Conservation (phyloP, 2,113 vertebrate genomes). For the Daubentonia madagascariensis region DNA sequence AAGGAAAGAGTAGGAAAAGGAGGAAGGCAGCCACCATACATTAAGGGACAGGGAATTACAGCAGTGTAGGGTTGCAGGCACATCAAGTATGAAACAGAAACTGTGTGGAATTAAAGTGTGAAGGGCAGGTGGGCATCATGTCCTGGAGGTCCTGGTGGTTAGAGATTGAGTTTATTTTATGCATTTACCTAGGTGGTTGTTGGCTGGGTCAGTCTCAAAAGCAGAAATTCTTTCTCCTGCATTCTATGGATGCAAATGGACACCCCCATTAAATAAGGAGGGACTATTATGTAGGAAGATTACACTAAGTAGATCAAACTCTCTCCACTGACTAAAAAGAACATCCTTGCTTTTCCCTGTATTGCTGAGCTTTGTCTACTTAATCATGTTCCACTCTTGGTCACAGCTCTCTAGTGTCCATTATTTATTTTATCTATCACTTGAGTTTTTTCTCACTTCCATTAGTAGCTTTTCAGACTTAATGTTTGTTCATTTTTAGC, state of each 20-base stretch:
- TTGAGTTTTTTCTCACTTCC: constrained; percentile 36
- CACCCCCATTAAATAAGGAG: neutral
- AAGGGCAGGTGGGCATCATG: too few relatives aligned
- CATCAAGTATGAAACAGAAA: neutral
- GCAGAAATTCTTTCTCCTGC: neutral
- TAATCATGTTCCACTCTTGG: neutral
- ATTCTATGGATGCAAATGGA: neutral
- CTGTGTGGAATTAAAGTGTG: neutral
- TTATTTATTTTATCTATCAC: constrained; percentile 67
- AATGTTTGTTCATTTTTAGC: constrained; percentile 56
- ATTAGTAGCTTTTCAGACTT: constrained; percentile 54
- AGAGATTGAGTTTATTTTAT: neutral
- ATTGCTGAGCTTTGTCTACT: neutral
- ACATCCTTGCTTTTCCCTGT: neutral
- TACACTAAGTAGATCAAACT: neutral
- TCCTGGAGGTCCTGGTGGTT: neutral
- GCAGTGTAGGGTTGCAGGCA: neutral
- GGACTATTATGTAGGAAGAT: neutral
- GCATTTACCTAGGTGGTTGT: neutral
- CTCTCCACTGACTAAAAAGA: neutral
- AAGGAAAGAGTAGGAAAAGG: neutral
- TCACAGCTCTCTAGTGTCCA: neutral
- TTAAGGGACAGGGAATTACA: neutral
- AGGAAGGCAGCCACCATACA: fast-evolving
- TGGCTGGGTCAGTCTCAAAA: neutral